Percentiles rank a stretch among this genome's conserved stretches.
Conservation (phyloP, 2,888 invertebrate species). For the Hypomecis punctinalis region DNA sequence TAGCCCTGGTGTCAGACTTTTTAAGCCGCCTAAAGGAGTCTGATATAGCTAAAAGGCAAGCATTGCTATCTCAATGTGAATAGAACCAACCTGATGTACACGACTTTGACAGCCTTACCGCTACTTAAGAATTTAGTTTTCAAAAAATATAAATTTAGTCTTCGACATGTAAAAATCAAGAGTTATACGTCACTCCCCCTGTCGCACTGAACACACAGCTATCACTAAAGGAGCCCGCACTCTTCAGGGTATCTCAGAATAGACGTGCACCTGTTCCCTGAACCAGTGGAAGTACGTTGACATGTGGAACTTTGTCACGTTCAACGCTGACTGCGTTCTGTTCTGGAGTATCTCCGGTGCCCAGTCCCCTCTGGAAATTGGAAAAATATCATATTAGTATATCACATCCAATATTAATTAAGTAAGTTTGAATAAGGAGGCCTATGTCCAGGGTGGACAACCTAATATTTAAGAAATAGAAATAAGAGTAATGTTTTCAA, state of each 20-base stretch:
- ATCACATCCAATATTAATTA: too few relatives aligned
- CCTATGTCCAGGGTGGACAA: too few relatives aligned
- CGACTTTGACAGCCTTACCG: too few relatives aligned
- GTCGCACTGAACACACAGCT: conserved; percentile 52
- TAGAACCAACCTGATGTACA: background rate
- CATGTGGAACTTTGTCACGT: conserved; percentile 88
- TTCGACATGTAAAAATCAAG: conserved; percentile 9
- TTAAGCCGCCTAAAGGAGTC: too few relatives aligned
- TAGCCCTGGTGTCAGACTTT: too few relatives aligned
- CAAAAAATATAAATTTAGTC: conserved; percentile 6
- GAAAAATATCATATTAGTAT: background rate
- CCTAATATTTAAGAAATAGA: too few relatives aligned
- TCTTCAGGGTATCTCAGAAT: conserved; percentile 88
- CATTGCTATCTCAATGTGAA: background rate
- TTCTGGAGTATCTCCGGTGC: conserved; percentile 91
- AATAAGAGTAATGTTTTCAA: too few relatives aligned
- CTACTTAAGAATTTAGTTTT: background rate
- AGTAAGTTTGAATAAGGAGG: too few relatives aligned
- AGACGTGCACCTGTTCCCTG: conserved; percentile 90
- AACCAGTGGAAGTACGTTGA: conserved; percentile 90
- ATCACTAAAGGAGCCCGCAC: conserved; percentile 47
- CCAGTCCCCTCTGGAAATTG: conserved; percentile 87
- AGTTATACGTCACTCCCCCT: conserved; percentile 49
- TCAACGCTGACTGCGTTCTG: conserved; percentile 87
- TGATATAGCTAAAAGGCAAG: background rate